Percentiles rank a stretch among this genome's conserved stretches.
phyloP scores from a whole-genome alignment of 2,888 invertebrate genomes.

The Acronicta leporina region DNA sequence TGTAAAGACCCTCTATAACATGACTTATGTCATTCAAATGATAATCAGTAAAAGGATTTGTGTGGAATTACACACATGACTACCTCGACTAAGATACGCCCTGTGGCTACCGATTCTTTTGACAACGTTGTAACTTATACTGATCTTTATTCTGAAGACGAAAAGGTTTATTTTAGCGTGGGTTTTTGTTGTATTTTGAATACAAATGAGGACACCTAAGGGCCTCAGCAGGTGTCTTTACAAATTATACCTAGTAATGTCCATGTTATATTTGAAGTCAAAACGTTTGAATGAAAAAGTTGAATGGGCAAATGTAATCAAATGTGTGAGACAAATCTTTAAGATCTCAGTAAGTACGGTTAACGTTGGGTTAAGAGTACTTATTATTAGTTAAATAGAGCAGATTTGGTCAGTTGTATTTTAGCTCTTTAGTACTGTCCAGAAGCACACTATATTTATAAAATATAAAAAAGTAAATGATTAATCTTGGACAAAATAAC shows the following conservation, averaged over 20 bases:
- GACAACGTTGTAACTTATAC: constrained; percentile 30
- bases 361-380: constrained; percentile 5
- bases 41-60: constrained; percentile 87
- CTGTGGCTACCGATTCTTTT: constrained; percentile 80
- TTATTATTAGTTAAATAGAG: constrained; percentile 22
- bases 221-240: constrained; percentile 83
- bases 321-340: constrained; percentile 48
- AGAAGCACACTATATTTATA: constrained; percentile 1
- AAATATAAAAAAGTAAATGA: background rate
- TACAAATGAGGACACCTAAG: constrained; percentile 81
- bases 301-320: constrained; percentile 44
- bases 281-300: constrained; percentile 55
- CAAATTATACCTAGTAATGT: constrained; percentile 76
- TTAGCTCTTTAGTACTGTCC: constrained; percentile 6
- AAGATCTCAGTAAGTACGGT: constrained; percentile 24
- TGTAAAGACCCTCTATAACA: constrained; percentile 75
- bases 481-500: constrained; percentile 17
- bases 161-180: constrained; percentile 55
- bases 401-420: constrained; percentile 20
- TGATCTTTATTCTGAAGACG: constrained; percentile 19
- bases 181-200: constrained; percentile 53
- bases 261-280: constrained; percentile 72
- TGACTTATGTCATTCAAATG: constrained; percentile 88
- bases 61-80: constrained; percentile 84
- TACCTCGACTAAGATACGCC: constrained; percentile 86